Conservation (phyloP, 2,797 vertebrate genomes). For the Lepus oiostolus region DNA sequence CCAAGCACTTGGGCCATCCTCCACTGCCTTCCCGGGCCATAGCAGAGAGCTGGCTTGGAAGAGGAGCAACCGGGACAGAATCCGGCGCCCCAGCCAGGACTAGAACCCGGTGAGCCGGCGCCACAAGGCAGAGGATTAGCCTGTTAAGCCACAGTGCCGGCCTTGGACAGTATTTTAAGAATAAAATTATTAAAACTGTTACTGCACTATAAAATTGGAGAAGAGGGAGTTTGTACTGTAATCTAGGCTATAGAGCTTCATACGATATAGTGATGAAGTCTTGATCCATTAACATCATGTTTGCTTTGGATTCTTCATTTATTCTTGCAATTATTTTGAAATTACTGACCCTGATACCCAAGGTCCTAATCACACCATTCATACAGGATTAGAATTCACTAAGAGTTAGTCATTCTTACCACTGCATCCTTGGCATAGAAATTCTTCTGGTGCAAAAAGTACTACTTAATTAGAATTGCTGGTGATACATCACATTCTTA, state of each 20-base stretch:
- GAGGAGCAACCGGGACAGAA: too few relatives aligned
- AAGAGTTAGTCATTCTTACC: not conserved
- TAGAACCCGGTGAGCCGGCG: too few relatives aligned
- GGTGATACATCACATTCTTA: slow-evolving; percentile 18
- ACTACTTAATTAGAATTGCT: slow-evolving; percentile 50
- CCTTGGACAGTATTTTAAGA: not conserved
- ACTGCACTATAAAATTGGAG: not conserved
- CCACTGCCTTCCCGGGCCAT: too few relatives aligned
- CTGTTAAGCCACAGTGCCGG: too few relatives aligned
- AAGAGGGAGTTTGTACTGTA: not conserved
- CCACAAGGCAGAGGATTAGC: too few relatives aligned
- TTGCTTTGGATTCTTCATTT: not conserved
- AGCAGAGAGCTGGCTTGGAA: too few relatives aligned
- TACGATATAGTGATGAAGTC: not conserved
- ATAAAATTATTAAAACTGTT: not conserved
- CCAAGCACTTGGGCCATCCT: too few relatives aligned
- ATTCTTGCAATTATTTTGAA: not conserved
- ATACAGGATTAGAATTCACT: not conserved
- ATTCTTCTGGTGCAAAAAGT: slow-evolving; percentile 21
- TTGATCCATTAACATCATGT: not conserved
- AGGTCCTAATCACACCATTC: not conserved
- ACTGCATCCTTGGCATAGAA: not conserved
- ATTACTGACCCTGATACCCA: not conserved
- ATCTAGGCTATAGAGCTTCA: not conserved
- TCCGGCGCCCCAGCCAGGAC: too few relatives aligned